Evolutionary conservation across 2,888 invertebrate genomes (phyloP), one percentile per base, ranked within the genome.

Genomic region (Gortyna flavago): DNA sequence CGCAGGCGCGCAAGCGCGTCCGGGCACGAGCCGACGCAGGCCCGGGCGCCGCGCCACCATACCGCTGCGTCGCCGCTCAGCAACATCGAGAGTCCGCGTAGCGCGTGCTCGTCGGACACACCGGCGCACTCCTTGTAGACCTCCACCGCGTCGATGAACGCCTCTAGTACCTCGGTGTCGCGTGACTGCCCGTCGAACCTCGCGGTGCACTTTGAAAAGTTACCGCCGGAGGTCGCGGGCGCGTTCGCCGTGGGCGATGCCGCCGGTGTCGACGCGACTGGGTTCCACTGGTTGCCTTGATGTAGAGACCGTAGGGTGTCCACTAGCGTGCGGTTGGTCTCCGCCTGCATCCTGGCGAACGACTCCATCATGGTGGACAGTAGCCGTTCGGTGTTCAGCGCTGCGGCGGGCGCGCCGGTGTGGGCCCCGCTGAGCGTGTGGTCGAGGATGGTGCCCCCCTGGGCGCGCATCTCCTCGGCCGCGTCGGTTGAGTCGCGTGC

Each of bases 31-130:
- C 48, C 48, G 48, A 48, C 48, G 32, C 48, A 21, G 18, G 48
- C 67, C 21, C 67, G 67, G 32, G 21, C 67, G 29, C 67, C 32
- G 32, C 67, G 67, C 48, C 67, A 32, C 67, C 67, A 48, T 5
- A 67, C 11, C 21, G 67, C 67, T 18, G 44, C 66, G 66, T 66
- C 29, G 66, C 41, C 66, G 44, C 44, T 44, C n/a, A n/a, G n/a
- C 54, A 69, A 69, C 54, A 69, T 69, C n/a, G 38, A 54, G 18
- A 67, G 66, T 29, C 48, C 48, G 44, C 44, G 29, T 48, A 67
- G 66, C 66, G 44, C 66, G 29, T 67, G 44, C 0, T 48, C 66
- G 6, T 48, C 44, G 29, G 29, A 29, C 48, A 48, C 66, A 29
- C 6, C 21, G 11, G 44, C 7, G 44, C 44, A 44, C n/a, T 57